Evolutionary conservation across 2,888 invertebrate genomes (phyloP), one percentile per base, ranked within the genome.

Genomic region (Noctua pronuba): DNA sequence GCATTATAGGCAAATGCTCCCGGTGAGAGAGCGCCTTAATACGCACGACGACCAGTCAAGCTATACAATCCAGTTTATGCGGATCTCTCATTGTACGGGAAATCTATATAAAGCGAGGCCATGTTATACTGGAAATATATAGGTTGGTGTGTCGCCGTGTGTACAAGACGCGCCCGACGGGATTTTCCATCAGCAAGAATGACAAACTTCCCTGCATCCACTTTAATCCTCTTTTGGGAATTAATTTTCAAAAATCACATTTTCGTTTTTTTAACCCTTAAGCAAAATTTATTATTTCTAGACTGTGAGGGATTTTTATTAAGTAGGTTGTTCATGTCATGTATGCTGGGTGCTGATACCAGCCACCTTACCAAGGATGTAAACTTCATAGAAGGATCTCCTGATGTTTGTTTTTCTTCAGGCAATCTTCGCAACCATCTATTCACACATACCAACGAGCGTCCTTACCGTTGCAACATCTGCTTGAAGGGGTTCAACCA

Each of bases 401-500:
- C 10, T 1, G 13, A 28, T 3, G 31, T 28, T 35, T 10, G 60
- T 21, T 16, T 24, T 38, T 18, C 4, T 75, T 92, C 90, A 98
- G 98, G 98, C 21, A 98, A 98, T 91, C 94, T 98, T 67, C 97
- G 98, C 2, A 98, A 98, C 91, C 98, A 98, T 89, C 96, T 98
- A 70, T 98, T 98, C 91, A 98, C 98, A 0, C 98, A 98, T 90
- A 98, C 98, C 16, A 98, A 98, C 90, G 98, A 98, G 91, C 96
- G 98, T 13, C 98, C 98, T 0, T 98, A 98, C 92, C 98, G 98
- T 88, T 98, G 98, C 92, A 97, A 98, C 88, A 95, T 97, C 67
- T 98, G 98, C 92, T 95, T 97, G 78, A 98, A 98, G 90, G 98
- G 98, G 1, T 98, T 98, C 95, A 98, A 98, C 92, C 98, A 98